Evolutionary conservation across 2,888 invertebrate species (phyloP).

Genomic region (Odontomyia ornata): DNA sequence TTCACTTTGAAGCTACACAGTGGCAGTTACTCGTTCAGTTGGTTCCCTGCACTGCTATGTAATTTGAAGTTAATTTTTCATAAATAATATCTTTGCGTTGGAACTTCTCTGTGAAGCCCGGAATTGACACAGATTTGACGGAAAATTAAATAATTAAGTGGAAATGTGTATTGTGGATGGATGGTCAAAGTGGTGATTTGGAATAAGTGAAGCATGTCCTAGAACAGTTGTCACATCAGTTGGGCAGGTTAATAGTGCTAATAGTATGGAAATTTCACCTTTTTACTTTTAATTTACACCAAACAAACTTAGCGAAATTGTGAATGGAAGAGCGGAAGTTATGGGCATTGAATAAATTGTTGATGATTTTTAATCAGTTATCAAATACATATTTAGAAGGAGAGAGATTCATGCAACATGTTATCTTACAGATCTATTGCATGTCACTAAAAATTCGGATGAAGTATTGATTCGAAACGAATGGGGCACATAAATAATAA

Average conservation of each 20-base stretch:
- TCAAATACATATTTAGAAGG: no score
- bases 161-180: conserved; percentile 37
- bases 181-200: conserved; percentile 41
- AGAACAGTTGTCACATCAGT: background rate
- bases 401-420: no score
- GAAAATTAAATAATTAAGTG: conserved; percentile 48
- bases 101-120: conserved; percentile 45
- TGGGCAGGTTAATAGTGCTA: background rate
- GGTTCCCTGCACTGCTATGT: background rate
- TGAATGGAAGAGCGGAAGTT: background rate
- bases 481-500: no score
- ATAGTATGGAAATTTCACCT: conserved; percentile 36
- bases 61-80: conserved; percentile 49
- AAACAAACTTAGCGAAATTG: background rate
- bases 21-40: background rate
- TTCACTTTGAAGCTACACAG: background rate
- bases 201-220: conserved; percentile 44
- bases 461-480: no score
- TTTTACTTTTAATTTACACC: conserved; percentile 44
- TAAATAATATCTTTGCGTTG: conserved; percentile 38
- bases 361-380: background rate
- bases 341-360: background rate
- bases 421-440: no score
- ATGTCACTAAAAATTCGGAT: no score
- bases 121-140: conserved; percentile 49